Evolutionary conservation across 2,113 vertebrate genomes (phyloP), one percentile per base, ranked within the genome.

Genomic region (Camelus dromedarius): DNA sequence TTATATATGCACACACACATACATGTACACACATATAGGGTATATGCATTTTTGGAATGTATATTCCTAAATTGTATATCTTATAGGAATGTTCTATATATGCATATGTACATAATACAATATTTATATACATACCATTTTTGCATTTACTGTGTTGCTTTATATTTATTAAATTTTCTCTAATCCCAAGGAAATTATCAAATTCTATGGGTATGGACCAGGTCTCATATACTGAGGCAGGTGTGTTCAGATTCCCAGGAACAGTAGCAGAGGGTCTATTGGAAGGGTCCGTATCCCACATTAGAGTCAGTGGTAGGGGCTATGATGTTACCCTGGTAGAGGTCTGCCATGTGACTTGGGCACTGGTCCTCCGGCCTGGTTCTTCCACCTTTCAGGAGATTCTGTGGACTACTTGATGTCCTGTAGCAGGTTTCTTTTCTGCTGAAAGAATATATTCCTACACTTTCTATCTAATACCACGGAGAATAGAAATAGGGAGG

Each of bases 371-470:
- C 38, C 14, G 52, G 50, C 28, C 73, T 86, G 28, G 32, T 67
- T 56, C 12, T 89, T 32, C 52, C 19, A 56, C 32, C 56, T 73
- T 70, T 52, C 13, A 12, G 32, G 22, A 90, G 35, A 90, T 42
- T 79, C 32, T 60, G 35, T 46, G 20, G 84, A 38, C 20, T n/a
- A 30, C 28, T 38, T 64, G 20, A 72, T 8, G 30, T 56, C 54
- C 24, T 88, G 93, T 56, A 86, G 42, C 50, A 76, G 72, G 50
- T 66, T 28, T 20, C 9, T 42, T 86, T 81, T 95, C 56, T 88
- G 38, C n/a, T 95, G 77, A 88, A 76, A 93, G 46, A 72, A 69
- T 22, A 83, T 60, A 48, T 72, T 95, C 54, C 75, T 66, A 72
- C 22, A n/a, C 16, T 48, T 73, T 50, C 42, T 83, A 6, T 35